phyloP scores from a whole-genome alignment of 2,797 vertebrate genomes.

The Sarcophilus harrisii region DNA sequence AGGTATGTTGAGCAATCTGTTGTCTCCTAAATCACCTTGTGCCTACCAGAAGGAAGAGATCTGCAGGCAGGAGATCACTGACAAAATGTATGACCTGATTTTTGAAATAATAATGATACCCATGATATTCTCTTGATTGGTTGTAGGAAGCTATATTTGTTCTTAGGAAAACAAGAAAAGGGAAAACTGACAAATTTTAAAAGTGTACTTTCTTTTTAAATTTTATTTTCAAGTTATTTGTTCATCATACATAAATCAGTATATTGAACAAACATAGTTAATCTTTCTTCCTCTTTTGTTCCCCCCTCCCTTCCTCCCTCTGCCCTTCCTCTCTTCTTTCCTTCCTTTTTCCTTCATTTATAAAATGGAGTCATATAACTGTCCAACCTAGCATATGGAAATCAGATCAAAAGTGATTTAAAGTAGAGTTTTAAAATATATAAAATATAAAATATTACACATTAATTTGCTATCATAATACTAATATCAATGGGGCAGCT shows the following conservation, averaged over 20 bases:
- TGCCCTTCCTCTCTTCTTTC: not conserved
- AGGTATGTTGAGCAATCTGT: not conserved
- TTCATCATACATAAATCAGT: not conserved
- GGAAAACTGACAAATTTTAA: slow-evolving; percentile 34
- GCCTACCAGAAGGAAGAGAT: not conserved
- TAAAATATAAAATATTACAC: not conserved
- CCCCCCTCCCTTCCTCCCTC: no score
- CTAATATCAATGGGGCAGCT: not conserved
- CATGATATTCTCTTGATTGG: slow-evolving; percentile 12
- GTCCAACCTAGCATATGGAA: not conserved
- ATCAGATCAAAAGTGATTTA: not conserved
- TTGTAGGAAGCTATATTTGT: not conserved
- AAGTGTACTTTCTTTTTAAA: slow-evolving; percentile 34
- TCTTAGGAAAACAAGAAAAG: slow-evolving; percentile 1
- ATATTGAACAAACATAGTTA: not conserved
- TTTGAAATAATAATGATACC: not conserved
- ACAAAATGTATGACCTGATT: slow-evolving; percentile 46
- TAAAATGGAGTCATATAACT: not conserved
- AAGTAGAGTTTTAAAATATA: not conserved
- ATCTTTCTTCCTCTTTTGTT: not conserved
- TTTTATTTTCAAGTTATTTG: slow-evolving; percentile 24
- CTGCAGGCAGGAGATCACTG: not conserved
- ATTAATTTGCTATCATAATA: not conserved
- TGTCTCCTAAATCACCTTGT: not conserved
- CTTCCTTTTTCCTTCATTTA: not conserved